Evolutionary conservation across 2,888 invertebrate species (phyloP).

Genomic region (Leptothorax acervorum): DNA sequence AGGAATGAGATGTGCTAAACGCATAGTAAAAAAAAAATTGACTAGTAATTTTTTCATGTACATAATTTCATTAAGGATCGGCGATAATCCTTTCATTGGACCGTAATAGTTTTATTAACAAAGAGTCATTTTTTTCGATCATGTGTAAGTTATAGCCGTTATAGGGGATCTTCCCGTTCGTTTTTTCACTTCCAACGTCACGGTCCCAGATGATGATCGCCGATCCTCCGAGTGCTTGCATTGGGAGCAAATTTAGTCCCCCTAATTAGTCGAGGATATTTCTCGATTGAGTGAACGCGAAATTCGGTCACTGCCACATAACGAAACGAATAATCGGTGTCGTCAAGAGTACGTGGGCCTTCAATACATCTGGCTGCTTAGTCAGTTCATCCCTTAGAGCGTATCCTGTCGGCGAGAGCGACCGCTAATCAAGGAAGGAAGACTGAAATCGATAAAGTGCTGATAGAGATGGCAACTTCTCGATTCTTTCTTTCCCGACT

Average conservation of each 20-base stretch:
- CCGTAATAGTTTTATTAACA: background rate
- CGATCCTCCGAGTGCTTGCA: background rate
- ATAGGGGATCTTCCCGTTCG: background rate
- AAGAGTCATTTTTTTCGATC: background rate
- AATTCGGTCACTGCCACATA: conserved; percentile 67
- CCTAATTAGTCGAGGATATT: conserved; percentile 18
- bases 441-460: conserved; percentile 18
- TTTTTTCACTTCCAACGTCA: background rate
- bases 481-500: conserved; percentile 11
- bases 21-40: background rate
- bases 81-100: conserved; percentile 1
- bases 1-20: background rate
- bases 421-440: conserved; percentile 9
- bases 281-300: conserved; percentile 53
- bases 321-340: conserved; percentile 67
- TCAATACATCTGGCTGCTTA: conserved; percentile 66
- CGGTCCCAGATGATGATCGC: background rate
- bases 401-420: conserved; percentile 4
- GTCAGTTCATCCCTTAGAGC: conserved; percentile 60
- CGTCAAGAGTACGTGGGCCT: conserved; percentile 74
- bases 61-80: conserved; percentile 6
- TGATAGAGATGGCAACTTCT: background rate
- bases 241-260: background rate
- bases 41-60: background rate
- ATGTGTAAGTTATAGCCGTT: background rate